Evolutionary conservation across 2,113 vertebrate genomes (phyloP), one percentile per base, ranked within the genome.

Genomic region (Oenanthe oenanthe): DNA sequence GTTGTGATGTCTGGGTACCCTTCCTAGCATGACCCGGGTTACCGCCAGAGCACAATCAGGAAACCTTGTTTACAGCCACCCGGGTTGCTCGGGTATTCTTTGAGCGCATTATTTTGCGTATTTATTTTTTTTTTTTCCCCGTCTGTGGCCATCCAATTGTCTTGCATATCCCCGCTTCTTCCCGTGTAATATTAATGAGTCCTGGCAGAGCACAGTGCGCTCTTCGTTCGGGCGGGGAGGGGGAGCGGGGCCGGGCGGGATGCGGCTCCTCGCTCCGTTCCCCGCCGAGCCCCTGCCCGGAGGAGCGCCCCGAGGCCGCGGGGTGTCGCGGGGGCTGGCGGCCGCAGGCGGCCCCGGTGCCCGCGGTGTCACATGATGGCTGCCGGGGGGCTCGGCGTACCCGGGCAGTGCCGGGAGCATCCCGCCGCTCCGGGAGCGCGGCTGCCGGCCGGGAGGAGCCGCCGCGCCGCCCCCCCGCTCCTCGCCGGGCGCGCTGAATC

Each of bases 341-440:
- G 93, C 93, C 77, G 58, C 96, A 94, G 96, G 95, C 97, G 96
- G 92, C 96, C 36, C 65, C 81, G 50, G 70, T 97, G 97, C 92
- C 92, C 62, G 85, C 65, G 45, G 72, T 54, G 91, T 97, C 94
- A 97, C 96, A 80, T 97, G 93, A 93, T 96, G 81, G 86, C 86
- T 91, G 70, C 67, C 96, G 68, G 57, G 90, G 85, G 18, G 71
- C 89, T 85, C 94, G 96, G 67, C 79, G 70, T 40, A 40, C 65
- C 82, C 63, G 54, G 76, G 58, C 68, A 91, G 82, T 73, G 61
- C 90, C 87, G 4, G 10, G 65, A n/a, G 84, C 88, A 92, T 95
- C 92, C 88, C 93, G 42, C 73, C 53, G 63, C 87, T 97, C n/a
- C 85, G 80, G 92, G 91, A 97, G 85, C 91, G 92, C 92, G 40